Evolutionary conservation across 1,140 invertebrate species (phyloP), one percentile per base, ranked within the genome.

Genomic region (Drosophila navojoa): DNA sequence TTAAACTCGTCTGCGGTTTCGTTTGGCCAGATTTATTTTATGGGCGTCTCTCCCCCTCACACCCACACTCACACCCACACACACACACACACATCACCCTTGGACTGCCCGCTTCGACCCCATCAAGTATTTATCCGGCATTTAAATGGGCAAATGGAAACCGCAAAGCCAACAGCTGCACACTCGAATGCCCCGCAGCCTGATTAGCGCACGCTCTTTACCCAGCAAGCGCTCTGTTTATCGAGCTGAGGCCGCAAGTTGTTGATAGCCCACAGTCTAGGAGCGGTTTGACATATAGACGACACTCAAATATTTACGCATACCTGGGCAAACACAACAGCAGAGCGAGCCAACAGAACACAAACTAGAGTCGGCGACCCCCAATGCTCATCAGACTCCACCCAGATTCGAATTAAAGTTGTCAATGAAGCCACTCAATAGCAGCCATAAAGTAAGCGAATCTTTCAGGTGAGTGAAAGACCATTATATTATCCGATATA

Each of bases 241-340:
- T 55, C 64, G 58, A 70, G 44, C 29, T 38, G 38, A 32, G 47
- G 71, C 77, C 66, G 63, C 45, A 62, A 76, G 77, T 79, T 66
- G 79, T 76, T 79, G 77, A 79, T 79, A 80, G 71, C 55, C 49
- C 40, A 35, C 57, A 66, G 54, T 62, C 79, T 52, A 76, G 54
- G 53, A 63, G 67, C 60, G 66, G 60, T 76, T 81, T 80, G 72
- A 71, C 77, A 76, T 66, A 80, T 76, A 71, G 72, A 32, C 77
- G 57, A 63, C 54, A 58, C 63, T 61, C 19, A 63, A 77, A 81
- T 77, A 72, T 81, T 81, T 77, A 62, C 61, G 66, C 57, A 66
- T 57, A 75, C 49, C 61, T 71, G 29, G 25, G 16, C 55, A 64
- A 61, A 70, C 45, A 74, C 11, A 50, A 60, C 16, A 16, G 19